A percentile compares a stretch with the other conserved stretches of the same genome.
Conservation (phyloP, 2,888 invertebrate genomes). For the Sepiola atlantica region DNA sequence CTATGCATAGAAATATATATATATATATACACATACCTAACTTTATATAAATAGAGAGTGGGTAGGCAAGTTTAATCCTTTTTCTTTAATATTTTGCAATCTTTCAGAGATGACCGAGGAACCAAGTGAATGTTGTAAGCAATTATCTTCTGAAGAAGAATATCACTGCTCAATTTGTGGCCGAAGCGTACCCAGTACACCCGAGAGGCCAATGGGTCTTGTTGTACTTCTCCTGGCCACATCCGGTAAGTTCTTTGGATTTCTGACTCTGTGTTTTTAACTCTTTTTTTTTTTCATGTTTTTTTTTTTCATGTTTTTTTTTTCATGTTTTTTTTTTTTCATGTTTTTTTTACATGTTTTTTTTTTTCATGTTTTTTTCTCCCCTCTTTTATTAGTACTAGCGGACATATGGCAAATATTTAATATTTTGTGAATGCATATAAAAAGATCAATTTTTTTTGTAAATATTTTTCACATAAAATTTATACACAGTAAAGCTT, state of each 20-base stretch:
- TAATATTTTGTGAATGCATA: too few relatives aligned
- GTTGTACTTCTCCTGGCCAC: slow-evolving; percentile 90
- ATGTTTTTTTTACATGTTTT: neutral
- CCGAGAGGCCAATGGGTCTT: slow-evolving; percentile 88
- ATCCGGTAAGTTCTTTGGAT: slow-evolving; percentile 78
- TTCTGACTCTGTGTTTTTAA: neutral
- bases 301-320: neutral
- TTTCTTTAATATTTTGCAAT: neutral
- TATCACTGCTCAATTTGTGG: slow-evolving; percentile 97
- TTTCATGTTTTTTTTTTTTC: too few relatives aligned
- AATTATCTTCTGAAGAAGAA: slow-evolving; percentile 56
- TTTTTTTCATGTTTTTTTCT: neutral
- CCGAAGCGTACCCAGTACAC: slow-evolving; percentile 88
- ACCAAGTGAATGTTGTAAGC: neutral
- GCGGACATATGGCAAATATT: too few relatives aligned
- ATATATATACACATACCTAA: too few relatives aligned
- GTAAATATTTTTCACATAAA: too few relatives aligned
- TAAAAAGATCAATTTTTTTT: too few relatives aligned
- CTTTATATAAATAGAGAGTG: too few relatives aligned
- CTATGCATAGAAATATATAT: too few relatives aligned
- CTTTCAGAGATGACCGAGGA: slow-evolving; percentile 34
- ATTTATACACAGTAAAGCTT: too few relatives aligned
- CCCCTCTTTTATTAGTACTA: neutral
- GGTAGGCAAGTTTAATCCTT: neutral
- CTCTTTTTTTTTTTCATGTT: neutral